A percentile compares a stretch with the other conserved stretches of the same genome.
Conservation (phyloP, 2,113 vertebrate species). For the Sclerurus mexicanus region DNA sequence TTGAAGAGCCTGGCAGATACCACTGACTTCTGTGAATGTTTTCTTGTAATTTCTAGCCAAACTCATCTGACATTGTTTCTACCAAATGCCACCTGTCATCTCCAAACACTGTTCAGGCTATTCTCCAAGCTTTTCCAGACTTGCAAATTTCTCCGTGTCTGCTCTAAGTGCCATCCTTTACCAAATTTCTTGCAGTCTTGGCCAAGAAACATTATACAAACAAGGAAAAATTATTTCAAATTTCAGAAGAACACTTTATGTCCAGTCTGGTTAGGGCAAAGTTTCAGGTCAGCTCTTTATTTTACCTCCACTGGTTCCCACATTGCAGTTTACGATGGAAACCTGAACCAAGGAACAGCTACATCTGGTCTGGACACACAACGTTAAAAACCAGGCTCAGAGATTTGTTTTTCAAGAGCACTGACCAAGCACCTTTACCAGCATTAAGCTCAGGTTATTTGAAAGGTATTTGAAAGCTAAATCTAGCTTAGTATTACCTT, state of each 20-base stretch:
- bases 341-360: conserved; percentile 6
- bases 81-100: background rate
- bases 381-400: background rate
- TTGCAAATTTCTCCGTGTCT: background rate
- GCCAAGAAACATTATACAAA: background rate
- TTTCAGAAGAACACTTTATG: background rate
- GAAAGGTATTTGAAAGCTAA: conserved; percentile 58
- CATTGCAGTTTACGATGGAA: background rate
- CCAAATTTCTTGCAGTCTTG: background rate
- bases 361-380: background rate
- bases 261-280: background rate
- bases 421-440: background rate
- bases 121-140: background rate
- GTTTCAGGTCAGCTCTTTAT: conserved; percentile 2
- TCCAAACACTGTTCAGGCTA: background rate
- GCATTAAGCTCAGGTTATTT: conserved; percentile 36
- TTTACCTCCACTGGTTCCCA: background rate
- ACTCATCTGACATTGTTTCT: background rate
- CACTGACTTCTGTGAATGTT: background rate
- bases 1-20: background rate
- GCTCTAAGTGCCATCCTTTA: background rate
- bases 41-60: background rate
- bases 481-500: conserved; percentile 51
- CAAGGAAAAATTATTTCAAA: background rate
- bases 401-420: conserved; percentile 14